These are phyloP conservation scores for Chloroclysta siterata DNA, from an alignment of 2,888 invertebrate genomes.

Conservation along the genomic window DNA sequence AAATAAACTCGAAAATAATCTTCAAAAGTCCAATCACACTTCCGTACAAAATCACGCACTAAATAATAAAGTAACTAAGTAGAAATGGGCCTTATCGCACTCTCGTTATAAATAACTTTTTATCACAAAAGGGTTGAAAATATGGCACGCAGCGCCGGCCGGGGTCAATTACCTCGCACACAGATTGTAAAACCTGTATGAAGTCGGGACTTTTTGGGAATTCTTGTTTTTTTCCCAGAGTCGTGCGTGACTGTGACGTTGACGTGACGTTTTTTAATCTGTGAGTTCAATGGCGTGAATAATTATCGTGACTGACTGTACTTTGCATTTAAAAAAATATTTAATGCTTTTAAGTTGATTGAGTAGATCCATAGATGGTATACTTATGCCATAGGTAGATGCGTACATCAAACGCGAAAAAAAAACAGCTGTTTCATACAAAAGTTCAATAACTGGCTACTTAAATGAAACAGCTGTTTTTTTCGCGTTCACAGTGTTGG, in stretches of 20 bases:
- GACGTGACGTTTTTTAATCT: background rate
- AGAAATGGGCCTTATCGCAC: slow-evolving; percentile 37
- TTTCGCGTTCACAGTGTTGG: too few relatives aligned
- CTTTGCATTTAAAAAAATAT: too few relatives aligned
- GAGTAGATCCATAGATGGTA: too few relatives aligned
- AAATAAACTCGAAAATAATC: background rate
- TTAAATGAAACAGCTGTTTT: too few relatives aligned
- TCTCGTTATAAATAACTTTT: slow-evolving; percentile 42
- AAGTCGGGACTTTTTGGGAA: slow-evolving; percentile 18
- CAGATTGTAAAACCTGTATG: slow-evolving; percentile 34
- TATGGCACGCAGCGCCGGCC: slow-evolving; percentile 37
- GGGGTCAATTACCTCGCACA: slow-evolving; percentile 37
- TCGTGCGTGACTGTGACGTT: background rate
- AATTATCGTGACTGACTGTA: too few relatives aligned
- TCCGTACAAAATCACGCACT: slow-evolving; percentile 31
- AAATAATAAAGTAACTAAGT: slow-evolving; percentile 34
- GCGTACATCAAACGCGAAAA: too few relatives aligned
- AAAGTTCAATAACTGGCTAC: too few relatives aligned
- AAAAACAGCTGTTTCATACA: too few relatives aligned
- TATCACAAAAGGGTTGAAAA: slow-evolving; percentile 42
- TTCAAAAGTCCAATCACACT: slow-evolving; percentile 17
- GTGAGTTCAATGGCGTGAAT: background rate
- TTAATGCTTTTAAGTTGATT: too few relatives aligned
- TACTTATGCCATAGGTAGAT: too few relatives aligned
- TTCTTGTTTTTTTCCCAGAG: background rate